Evolutionary conservation across 1,140 invertebrate species (phyloP).

Genomic region (Heterodera carotae): DNA sequence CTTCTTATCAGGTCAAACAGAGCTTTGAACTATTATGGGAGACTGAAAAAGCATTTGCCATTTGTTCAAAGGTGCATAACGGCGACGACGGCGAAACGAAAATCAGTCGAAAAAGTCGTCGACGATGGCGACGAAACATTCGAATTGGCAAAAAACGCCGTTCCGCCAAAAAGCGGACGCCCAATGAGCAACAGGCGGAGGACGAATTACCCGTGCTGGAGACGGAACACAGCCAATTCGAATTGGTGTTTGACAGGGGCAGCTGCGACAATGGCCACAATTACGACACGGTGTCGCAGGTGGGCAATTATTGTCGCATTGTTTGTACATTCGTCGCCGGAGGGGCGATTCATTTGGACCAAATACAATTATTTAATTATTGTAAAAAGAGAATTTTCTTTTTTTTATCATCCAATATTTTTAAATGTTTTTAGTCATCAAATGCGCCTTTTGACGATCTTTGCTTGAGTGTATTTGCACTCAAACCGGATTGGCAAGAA

Average conservation of each 20-base stretch:
- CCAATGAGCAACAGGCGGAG: too few relatives aligned
- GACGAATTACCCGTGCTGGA: background rate
- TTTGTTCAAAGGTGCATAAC: background rate
- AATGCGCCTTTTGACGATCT: background rate
- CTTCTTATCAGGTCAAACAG: conserved; percentile 2
- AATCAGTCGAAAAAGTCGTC: background rate
- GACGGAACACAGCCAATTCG: conserved; percentile 1
- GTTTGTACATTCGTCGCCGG: too few relatives aligned
- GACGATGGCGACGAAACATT: background rate
- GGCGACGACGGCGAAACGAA: background rate
- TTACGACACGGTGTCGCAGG: too few relatives aligned
- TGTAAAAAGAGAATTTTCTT: too few relatives aligned
- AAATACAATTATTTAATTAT: too few relatives aligned
- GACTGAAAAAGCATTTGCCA: background rate
- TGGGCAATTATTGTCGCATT: too few relatives aligned
- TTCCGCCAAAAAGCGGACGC: background rate
- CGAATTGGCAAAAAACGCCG: background rate
- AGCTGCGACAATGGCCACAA: background rate
- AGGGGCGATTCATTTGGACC: too few relatives aligned
- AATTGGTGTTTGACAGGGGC: background rate
- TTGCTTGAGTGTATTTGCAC: conserved; percentile 4
- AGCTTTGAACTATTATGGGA: background rate
- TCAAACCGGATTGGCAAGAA: background rate
- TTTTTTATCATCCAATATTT: too few relatives aligned
- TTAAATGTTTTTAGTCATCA: background rate